phyloP scores from a whole-genome alignment of 2,888 invertebrate genomes.

The Spicauda simplicius region DNA sequence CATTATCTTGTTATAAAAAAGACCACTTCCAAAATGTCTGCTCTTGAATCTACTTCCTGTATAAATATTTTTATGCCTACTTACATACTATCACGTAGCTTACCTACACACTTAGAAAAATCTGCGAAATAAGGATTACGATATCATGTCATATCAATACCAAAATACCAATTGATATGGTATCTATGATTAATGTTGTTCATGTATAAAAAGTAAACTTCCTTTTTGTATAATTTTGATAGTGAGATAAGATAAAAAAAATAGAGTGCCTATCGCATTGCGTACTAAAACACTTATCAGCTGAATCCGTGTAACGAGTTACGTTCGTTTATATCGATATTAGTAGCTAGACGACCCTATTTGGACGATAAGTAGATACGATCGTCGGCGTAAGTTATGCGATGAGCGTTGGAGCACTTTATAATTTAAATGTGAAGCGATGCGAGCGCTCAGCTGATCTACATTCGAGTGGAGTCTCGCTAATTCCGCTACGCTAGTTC shows the following conservation, averaged over 20 bases:
- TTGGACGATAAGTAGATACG: not conserved
- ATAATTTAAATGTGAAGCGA: conserved; percentile 13
- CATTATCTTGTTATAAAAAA: too few relatives aligned
- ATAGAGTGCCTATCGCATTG: conserved; percentile 1
- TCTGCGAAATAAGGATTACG: conserved; percentile 24
- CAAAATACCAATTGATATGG: conserved; percentile 31
- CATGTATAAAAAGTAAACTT: conserved; percentile 20
- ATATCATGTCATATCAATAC: conserved; percentile 21
- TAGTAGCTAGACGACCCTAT: conserved; percentile 10
- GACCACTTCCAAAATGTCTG: too few relatives aligned
- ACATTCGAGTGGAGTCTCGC: conserved; percentile 9
- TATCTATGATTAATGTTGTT: conserved; percentile 32
- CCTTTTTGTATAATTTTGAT: conserved; percentile 19
- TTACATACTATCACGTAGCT: too few relatives aligned
- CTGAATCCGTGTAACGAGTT: conserved; percentile 11
- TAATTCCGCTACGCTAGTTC: conserved; percentile 28
- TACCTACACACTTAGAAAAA: too few relatives aligned
- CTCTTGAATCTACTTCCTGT: too few relatives aligned
- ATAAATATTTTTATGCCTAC: too few relatives aligned
- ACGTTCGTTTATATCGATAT: not conserved
- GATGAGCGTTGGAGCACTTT: conserved; percentile 10
- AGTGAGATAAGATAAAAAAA: conserved; percentile 27
- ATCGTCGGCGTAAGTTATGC: conserved; percentile 9
- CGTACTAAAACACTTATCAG: conserved; percentile 9
- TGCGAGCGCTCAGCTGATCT: conserved; percentile 20